Evolutionary conservation across 2,888 invertebrate species (phyloP), one percentile per base, ranked within the genome.

Genomic region (Patella caerulea): DNA sequence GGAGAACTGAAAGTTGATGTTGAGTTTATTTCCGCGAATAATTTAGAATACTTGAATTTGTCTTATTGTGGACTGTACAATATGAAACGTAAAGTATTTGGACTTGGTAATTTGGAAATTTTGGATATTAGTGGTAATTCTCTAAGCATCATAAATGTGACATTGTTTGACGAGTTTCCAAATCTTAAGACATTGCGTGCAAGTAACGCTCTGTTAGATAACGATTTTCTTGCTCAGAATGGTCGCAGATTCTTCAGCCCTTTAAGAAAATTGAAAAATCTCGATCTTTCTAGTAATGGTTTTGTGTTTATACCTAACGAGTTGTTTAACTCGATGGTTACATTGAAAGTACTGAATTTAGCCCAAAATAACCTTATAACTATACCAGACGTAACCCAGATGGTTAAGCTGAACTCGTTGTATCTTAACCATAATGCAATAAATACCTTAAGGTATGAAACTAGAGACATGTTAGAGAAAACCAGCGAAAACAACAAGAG

Each of bases 271-370:
- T 14, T 65, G 65, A 65, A 19, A 9, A 19, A 19, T 65, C 19
- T 65, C n/a, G 65, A 65, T n/a, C 65, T 65, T 65, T 65, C 65
- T 65, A n/a, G 12, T 19, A 65, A 65, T 65, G 65, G 24, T 65
- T 65, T 65, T n/a, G 65, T 65, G n/a, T n/a, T 65, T 19, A 19
- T 65, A 19, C 24, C 65, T 19, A 19, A 65, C 24, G 65, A 65
- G 19, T 19, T 65, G 0, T 65, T 65, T 65, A 19, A 65, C 19
- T 19, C 65, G 24, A n/a, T 65, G n/a, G 3, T 5, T 9, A 65
- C n/a, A 19, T 19, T 65, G 24, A 9, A 11, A 12, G 65, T 19
- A 65, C n/a, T 65, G n/a, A 11, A 12, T 65, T 65, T 65, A 65
- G 24, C 65, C n/a, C 2, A 65, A n/a, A 65, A 65, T 19, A 65